phyloP scores from a whole-genome alignment of 2,797 vertebrate genomes.

The Falco biarmicus region DNA sequence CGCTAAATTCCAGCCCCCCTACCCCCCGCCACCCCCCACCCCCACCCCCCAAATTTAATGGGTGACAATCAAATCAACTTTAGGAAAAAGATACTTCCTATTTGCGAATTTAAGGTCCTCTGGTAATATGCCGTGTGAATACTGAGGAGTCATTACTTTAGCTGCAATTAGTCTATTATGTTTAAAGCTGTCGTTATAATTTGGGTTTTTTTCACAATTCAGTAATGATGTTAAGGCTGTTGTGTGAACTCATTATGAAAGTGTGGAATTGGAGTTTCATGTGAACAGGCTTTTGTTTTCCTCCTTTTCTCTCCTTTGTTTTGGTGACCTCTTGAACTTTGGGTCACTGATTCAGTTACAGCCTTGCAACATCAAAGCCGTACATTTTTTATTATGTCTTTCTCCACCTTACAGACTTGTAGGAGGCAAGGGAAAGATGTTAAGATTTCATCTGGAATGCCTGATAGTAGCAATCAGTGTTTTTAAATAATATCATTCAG shows the following conservation, averaged over 20 bases:
- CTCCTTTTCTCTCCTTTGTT: slow-evolving; percentile 48
- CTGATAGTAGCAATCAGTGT: background rate
- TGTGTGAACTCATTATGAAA: slow-evolving; percentile 56
- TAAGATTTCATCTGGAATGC: background rate
- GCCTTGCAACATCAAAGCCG: slow-evolving; percentile 52
- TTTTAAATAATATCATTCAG: background rate
- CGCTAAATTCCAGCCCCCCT: background rate
- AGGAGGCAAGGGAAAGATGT: slow-evolving; percentile 5
- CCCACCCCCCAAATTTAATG: background rate
- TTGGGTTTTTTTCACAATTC: background rate
- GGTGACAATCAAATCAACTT: background rate
- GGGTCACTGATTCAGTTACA: slow-evolving; percentile 53
- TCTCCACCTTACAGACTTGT: background rate
- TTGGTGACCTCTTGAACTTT: slow-evolving; percentile 57
- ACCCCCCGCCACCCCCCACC: too few relatives aligned
- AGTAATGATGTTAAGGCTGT: slow-evolving; percentile 31
- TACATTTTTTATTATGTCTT: slow-evolving; percentile 17
- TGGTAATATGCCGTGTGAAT: background rate
- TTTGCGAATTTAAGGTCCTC: background rate
- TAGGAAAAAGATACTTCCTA: background rate
- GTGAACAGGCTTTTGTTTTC: slow-evolving; percentile 68
- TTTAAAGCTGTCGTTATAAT: slow-evolving; percentile 19
- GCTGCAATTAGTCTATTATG: background rate
- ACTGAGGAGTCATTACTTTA: slow-evolving; percentile 24
- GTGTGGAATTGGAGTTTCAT: slow-evolving; percentile 28